These are phyloP conservation scores for Amphilophus citrinellus DNA, from an alignment of 2,113 vertebrate species.

Conservation along the genomic window DNA sequence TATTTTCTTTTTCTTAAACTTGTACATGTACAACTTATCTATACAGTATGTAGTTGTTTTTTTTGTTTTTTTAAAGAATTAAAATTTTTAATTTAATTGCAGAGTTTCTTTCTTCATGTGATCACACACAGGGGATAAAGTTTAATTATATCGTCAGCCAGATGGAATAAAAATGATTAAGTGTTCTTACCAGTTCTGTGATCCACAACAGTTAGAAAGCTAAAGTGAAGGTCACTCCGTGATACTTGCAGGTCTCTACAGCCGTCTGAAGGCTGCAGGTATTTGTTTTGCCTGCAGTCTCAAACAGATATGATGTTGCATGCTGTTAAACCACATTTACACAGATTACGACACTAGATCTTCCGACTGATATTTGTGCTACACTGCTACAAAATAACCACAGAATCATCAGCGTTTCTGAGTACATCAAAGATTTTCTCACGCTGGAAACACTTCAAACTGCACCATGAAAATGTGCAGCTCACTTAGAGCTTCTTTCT, in stretches of 20 bases:
- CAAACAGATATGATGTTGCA: not conserved
- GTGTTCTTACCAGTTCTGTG: not conserved
- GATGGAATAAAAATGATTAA: not conserved
- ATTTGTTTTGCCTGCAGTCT: not conserved
- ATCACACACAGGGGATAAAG: too few species aligned
- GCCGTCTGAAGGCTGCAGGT: fast-evolving
- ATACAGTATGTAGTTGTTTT: too few species aligned
- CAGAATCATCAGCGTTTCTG: not conserved
- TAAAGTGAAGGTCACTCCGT: not conserved
- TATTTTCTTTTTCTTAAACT: too few species aligned
- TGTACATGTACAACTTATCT: too few species aligned
- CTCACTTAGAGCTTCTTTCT: too few species aligned
- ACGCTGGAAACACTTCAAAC: fast-evolving
- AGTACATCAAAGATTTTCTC: not conserved
- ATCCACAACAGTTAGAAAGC: fast-evolving
- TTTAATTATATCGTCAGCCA: too few species aligned
- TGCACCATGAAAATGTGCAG: too few species aligned
- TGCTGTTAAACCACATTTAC: not conserved
- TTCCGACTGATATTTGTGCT: not conserved
- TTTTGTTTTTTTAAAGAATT: too few species aligned
- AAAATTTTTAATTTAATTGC: too few species aligned
- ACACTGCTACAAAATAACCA: not conserved
- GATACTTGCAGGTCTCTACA: fast-evolving
- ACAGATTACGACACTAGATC: not conserved
- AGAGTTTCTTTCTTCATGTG: too few species aligned